Base-by-base conservation (phyloP, 2,113 vertebrate species). In the Garra rufa region DNA sequence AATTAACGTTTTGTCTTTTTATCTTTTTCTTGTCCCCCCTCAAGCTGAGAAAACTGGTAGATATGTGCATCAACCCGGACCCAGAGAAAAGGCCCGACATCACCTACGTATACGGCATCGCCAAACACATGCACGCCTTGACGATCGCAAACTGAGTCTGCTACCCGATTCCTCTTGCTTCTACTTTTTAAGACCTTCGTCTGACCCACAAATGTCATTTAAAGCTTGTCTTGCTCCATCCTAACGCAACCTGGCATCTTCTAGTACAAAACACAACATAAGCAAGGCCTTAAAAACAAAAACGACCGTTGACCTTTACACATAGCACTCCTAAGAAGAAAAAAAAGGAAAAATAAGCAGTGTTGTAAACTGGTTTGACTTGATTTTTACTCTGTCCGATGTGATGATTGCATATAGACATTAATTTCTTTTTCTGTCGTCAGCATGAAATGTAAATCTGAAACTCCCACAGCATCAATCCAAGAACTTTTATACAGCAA, bases 31-130 rank as follows among this genome's bases (percentile, higher is more conserved):
- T 1, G 78, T 3, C 41, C 21, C 83, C 61, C 76, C 84, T 10
- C 34, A 90, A 99, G 98, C 95, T 99, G 85, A 96, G 98, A 83
- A 97, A 99, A 30, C 88, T 99, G 94, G 97, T 99, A 91, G 98
- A 99, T 88, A 96, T 96, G 92, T 99, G 98, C 94, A 99, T 99
- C 94, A 99, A 96, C 91, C 98, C 98, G 0, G 98, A 99, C 91
- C 97, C 98, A 0, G 98, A 99, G 95, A 98, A 97, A 95, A 95
- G 98, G 91, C 98, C 98, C 38, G 98, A 99, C 90, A 93, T 99
- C 90, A 88, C 96, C 92, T 99, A 99, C 14, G 97, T 99, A 85
- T 99, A 97, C 67, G 96, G 96, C 73, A 94, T 99, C 17, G 98
- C 98, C 11, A 98, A 98, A 87, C 94, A 96, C 71, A 99, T 99